These are phyloP conservation scores for Falcaria lacertinaria DNA, from an alignment of 2,888 invertebrate species.

Conservation along the genomic window DNA sequence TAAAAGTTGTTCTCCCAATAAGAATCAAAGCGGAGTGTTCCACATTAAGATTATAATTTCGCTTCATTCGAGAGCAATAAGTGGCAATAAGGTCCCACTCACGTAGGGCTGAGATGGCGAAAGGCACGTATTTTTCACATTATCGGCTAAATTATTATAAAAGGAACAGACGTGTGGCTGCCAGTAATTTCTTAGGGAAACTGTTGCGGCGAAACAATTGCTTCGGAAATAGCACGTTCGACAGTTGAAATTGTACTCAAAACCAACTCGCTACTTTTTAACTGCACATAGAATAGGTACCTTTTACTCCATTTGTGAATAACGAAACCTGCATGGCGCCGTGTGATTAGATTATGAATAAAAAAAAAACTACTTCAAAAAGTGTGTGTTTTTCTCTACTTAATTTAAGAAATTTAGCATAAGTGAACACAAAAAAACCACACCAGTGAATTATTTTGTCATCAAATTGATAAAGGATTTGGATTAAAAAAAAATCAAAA, in stretches of 20 bases:
- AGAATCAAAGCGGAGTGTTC: conserved; percentile 38
- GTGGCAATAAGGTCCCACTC: conserved; percentile 63
- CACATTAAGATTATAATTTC: conserved; percentile 58
- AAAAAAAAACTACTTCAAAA: too few relatives aligned
- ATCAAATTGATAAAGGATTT: neutral
- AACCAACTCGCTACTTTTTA: conserved; percentile 1
- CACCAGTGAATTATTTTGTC: too few relatives aligned
- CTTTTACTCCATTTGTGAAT: neutral
- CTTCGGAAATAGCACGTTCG: conserved; percentile 45
- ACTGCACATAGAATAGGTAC: neutral
- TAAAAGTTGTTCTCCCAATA: conserved; percentile 24
- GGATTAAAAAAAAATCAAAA: too few relatives aligned
- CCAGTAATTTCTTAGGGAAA: conserved; percentile 45
- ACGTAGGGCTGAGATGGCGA: conserved; percentile 56
- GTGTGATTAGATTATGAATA: neutral
- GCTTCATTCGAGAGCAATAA: conserved; percentile 64
- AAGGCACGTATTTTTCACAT: conserved; percentile 76
- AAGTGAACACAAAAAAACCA: too few relatives aligned
- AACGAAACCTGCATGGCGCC: neutral
- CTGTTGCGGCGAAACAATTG: conserved; percentile 43
- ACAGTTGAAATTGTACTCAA: conserved; percentile 22
- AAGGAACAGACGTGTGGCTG: conserved; percentile 66
- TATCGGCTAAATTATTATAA: conserved; percentile 75
- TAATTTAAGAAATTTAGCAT: too few relatives aligned
- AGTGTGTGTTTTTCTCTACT: too few relatives aligned